Percentiles rank a stretch among this genome's conserved stretches.
These are phyloP conservation scores for Phalacrocorax pelagicus DNA, from an alignment of 2,113 vertebrate species.

Conservation along the genomic window DNA sequence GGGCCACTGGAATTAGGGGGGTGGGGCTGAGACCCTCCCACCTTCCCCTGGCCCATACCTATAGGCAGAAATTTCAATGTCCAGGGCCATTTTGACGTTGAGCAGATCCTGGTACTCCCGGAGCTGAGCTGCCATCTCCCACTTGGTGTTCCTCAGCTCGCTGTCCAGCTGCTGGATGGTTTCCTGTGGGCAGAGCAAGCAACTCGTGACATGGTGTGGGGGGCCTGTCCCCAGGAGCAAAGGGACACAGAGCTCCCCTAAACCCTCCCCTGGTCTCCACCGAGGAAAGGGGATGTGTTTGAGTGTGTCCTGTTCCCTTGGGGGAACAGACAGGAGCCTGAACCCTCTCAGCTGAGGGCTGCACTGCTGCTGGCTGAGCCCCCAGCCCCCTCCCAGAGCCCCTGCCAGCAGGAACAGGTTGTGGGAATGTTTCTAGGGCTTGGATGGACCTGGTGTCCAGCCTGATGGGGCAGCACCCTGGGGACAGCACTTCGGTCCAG, in stretches of 20 bases:
- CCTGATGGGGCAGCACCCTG: neutral
- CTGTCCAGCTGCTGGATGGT: slow-evolving; percentile 89
- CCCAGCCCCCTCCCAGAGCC: neutral
- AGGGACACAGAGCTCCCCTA: neutral
- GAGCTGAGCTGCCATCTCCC: slow-evolving; percentile 95
- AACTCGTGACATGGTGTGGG: neutral
- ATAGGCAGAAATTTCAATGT: slow-evolving; percentile 95
- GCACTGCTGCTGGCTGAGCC: neutral
- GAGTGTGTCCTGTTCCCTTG: neutral
- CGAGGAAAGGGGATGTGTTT: too few species aligned
- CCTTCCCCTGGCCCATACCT: slow-evolving; percentile 71
- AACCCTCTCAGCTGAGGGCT: neutral
- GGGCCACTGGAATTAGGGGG: neutral
- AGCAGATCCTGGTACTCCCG: slow-evolving; percentile 94
- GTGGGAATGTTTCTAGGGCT: neutral
- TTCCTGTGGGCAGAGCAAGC: slow-evolving; percentile 73
- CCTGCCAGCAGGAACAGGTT: neutral
- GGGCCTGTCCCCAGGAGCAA: neutral
- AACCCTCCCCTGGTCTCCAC: neutral
- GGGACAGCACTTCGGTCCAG: neutral
- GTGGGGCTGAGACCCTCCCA: neutral
- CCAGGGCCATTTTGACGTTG: slow-evolving; percentile 96
- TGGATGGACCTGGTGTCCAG: neutral
- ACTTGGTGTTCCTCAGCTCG: slow-evolving; percentile 91
- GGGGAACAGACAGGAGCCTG: neutral